Evolutionary conservation across 2,113 vertebrate genomes (phyloP).

Genomic region (Lontra canadensis): DNA sequence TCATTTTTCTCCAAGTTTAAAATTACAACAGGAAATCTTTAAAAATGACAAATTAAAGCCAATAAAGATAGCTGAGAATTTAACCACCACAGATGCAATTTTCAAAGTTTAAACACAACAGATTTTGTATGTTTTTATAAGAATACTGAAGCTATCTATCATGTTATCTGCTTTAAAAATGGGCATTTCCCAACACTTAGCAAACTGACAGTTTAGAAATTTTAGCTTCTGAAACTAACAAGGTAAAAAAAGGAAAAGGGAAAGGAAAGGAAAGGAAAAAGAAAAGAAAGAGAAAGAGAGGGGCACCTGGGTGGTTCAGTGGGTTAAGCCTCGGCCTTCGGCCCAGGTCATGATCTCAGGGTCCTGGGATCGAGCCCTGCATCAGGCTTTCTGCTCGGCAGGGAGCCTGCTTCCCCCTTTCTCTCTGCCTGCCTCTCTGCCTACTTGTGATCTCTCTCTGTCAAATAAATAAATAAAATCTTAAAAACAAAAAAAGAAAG

Average conservation of each 20-base stretch:
- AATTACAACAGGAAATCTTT: neutral
- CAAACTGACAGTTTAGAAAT: neutral
- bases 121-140: neutral
- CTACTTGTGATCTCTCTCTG: too few species aligned
- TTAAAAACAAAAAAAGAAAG: too few species aligned
- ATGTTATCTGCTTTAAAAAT: neutral
- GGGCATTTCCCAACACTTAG: neutral
- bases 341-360: too few species aligned
- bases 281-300: neutral
- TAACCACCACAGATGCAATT: neutral
- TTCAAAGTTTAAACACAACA: neutral
- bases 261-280: neutral
- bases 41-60: neutral
- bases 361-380: too few species aligned
- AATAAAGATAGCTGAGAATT: neutral
- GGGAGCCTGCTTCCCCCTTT: too few species aligned
- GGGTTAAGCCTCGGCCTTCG: too few species aligned
- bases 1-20: neutral
- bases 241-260: neutral
- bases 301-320: too few species aligned
- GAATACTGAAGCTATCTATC: neutral
- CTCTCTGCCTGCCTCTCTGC: too few species aligned
- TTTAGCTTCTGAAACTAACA: slow-evolving; percentile 8
- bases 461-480: too few species aligned
- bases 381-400: too few species aligned